Evolutionary conservation across 2,888 invertebrate genomes (phyloP), one percentile per base, ranked within the genome.

Genomic region (Parnassius apollo): DNA sequence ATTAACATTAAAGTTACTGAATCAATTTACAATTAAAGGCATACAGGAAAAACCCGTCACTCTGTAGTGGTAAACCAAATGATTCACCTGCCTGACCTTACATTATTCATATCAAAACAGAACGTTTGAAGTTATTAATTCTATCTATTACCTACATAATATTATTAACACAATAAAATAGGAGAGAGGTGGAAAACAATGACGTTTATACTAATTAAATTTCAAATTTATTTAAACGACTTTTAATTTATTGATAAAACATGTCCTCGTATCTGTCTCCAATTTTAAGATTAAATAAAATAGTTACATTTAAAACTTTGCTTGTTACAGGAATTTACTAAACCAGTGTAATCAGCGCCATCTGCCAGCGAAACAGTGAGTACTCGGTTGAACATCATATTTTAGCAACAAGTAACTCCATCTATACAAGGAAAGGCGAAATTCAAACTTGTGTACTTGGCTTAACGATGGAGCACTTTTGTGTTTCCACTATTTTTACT

Each of bases 21-120:
- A 52, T 46, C 53, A 57, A 52, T 57, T 57, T 57, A 57, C 56
- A 54, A 61, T 56, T 49, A 56, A 42, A 45, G 42, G 44, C 45
- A 46, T 56, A 61, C 61, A 61, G 61, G 61, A 61, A 61, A 56
- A 50, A 56, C 61, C 51, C 46, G 61, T 57, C 61, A 51, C 50
- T 56, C 11, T n/a, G 7, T 13, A 45, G 25, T 35, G 12, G 25
- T 25, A 9, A 13, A 57, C 12, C 46, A 56, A 61, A 46, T 56
- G 56, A 56, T 46, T 61, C 56, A 52, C 46, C 11, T 48, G 13
- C 10, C 45, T 49, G 42, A 25, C 35, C 9, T 56, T 25, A n/a
- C 25, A 18, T 44, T 42, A 51, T 56, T 56, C 45, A 49, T 35
- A 12, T 56, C 12, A 50, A 25, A 35, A 49, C 35, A 8, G 9